A percentile compares a stretch with the other conserved stretches of the same genome.
Conservation (phyloP, 92 coral and sea anemone genomes). For the Epizoanthus stellaris region DNA sequence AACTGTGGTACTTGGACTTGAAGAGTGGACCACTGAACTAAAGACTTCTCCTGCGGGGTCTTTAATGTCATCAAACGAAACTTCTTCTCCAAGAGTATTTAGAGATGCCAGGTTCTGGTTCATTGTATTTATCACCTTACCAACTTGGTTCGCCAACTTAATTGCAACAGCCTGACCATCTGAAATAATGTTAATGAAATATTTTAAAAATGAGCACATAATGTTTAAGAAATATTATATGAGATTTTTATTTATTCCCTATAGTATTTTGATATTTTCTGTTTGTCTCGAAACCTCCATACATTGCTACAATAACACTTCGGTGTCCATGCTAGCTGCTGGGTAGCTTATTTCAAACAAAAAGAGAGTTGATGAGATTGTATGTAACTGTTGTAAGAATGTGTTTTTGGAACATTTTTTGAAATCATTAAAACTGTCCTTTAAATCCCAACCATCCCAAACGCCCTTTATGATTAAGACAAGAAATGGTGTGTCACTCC, state of each 20-base stretch:
- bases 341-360: too few species aligned
- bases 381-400: neutral
- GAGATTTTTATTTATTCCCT: too few species aligned
- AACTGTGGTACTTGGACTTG: neutral
- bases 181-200: neutral
- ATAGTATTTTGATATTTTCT: too few species aligned
- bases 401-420: neutral
- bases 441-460: neutral
- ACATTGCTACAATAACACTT: too few species aligned
- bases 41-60: neutral
- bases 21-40: neutral
- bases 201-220: neutral
- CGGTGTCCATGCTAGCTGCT: too few species aligned
- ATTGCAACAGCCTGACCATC: constrained; percentile 41
- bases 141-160: constrained; percentile 14
- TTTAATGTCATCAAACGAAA: neutral
- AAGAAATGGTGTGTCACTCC: neutral
- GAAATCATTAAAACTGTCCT: neutral
- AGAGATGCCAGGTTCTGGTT: neutral
- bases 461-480: neutral
- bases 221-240: neutral
- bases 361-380: neutral
- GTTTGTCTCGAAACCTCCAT: too few species aligned
- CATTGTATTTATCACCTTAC: neutral
- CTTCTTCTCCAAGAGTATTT: neutral